These are phyloP conservation scores for Colinus virginianus DNA, from an alignment of 2,113 vertebrate genomes.

Conservation along the genomic window DNA sequence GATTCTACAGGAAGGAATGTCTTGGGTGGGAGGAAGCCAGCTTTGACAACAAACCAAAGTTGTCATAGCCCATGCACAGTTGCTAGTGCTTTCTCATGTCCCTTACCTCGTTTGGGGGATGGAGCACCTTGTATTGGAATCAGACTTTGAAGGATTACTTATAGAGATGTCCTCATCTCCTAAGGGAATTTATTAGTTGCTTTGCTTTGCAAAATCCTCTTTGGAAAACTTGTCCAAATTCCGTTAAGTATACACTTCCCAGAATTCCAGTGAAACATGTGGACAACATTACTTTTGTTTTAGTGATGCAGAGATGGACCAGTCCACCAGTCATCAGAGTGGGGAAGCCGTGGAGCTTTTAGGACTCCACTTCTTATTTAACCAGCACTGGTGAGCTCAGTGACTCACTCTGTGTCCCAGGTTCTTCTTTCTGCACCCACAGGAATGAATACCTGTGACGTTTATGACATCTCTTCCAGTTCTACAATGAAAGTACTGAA, in stretches of 20 bases:
- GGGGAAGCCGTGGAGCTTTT: background rate
- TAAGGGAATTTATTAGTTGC: background rate
- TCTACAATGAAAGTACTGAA: background rate
- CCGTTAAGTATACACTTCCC: fast-evolving
- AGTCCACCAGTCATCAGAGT: background rate
- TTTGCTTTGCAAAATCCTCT: background rate
- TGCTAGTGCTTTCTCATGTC: background rate
- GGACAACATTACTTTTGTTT: background rate
- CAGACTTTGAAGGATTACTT: background rate
- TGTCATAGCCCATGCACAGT: background rate
- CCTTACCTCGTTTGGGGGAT: background rate
- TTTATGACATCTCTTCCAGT: background rate
- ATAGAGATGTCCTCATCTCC: background rate
- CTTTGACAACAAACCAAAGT: background rate
- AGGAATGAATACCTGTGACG: background rate
- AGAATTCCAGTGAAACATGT: fast-evolving
- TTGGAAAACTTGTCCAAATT: background rate
- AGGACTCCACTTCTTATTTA: background rate
- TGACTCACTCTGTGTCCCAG: background rate
- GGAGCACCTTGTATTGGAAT: background rate
- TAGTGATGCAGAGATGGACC: background rate
- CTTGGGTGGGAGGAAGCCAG: background rate
- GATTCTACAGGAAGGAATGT: background rate
- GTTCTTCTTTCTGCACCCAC: background rate
- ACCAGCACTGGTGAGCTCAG: background rate